Evolutionary conservation across 2,797 vertebrate genomes (phyloP), one percentile per base, ranked within the genome.

Genomic region (Artibeus jamaicensis): DNA sequence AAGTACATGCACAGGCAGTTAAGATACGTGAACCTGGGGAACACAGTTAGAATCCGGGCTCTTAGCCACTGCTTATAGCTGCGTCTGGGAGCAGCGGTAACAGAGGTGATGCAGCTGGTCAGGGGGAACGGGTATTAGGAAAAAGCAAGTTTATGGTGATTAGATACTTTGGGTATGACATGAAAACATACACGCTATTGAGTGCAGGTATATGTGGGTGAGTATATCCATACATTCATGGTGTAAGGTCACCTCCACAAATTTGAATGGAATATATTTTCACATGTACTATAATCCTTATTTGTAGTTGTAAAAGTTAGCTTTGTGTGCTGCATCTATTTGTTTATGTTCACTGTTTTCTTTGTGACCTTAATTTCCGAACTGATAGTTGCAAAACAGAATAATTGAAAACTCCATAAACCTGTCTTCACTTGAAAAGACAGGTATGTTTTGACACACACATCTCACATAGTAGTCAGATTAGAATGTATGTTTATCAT

Each of bases 311-410:
- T 65, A 89, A 94, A 91, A 55, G 6, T 8, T 77, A 77, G 24
- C 44, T 78, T 62, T 89, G 4, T 24, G 50, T 53, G n/a, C 12
- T 44, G 2, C 2, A 86, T 70, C n/a, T 65, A 16, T 94, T 71
- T 73, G 62, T 94, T 76, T 86, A 8, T 32, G 9, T 87, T 73
- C 34, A 57, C 5, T 57, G 81, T 93, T 70, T 67, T 21, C 11
- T 62, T 29, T 77, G 24, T 67, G 11, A n/a, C 19, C n/a, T 77
- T 93, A 85, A 53, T 88, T 95, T 96, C 42, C 44, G 92, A 91
- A 93, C 7, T 18, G 91, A 70, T 42, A 59, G 9, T 74, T 95
- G 79, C 71, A 89, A 44, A 96, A 85, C 18, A 44, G 42, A 93
- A 15, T 71, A 94, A 77, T 0, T 68, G 12, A 90, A 83, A 94